Conservation (phyloP, 2,113 vertebrate species). For the Brienomyrus longianalis region DNA sequence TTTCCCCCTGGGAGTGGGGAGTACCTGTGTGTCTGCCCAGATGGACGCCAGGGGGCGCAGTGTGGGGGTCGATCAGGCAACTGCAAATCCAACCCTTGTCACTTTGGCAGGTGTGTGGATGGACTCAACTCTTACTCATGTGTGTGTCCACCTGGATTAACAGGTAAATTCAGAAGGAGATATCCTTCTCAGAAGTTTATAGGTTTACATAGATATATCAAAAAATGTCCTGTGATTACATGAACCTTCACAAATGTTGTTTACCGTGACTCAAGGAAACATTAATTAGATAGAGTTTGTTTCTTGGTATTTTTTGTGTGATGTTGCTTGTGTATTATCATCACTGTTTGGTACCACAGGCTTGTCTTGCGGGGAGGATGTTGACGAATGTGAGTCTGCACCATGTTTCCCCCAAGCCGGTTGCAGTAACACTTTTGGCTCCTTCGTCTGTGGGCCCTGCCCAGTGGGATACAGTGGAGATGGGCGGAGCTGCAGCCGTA, state of each 20-base stretch:
- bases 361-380: conserved; percentile 71
- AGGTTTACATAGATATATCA: not conserved
- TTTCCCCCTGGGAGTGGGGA: conserved; percentile 62
- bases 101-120: conserved; percentile 66
- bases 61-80: conserved; percentile 68
- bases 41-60: conserved; percentile 64
- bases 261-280: not conserved
- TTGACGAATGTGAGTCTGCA: conserved; percentile 69
- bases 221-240: not conserved
- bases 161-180: conserved; percentile 53
- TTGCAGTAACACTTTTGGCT: conserved; percentile 74
- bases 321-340: not conserved
- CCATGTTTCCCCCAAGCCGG: conserved; percentile 67
- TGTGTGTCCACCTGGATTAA: conserved; percentile 67
- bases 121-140: conserved; percentile 68
- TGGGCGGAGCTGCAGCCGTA: conserved; percentile 62
- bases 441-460: conserved; percentile 71
- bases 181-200: not conserved
- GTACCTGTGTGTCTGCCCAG: conserved; percentile 66
- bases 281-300: not conserved
- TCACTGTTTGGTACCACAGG: conserved; percentile 52
- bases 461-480: conserved; percentile 68
- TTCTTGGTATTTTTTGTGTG: not conserved
- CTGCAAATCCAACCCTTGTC: conserved; percentile 73
- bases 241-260: not conserved